Percentiles rank a stretch among this genome's conserved stretches.
Evolutionary conservation across 2,113 vertebrate genomes (phyloP).

Genomic region (Nothocercus julius): DNA sequence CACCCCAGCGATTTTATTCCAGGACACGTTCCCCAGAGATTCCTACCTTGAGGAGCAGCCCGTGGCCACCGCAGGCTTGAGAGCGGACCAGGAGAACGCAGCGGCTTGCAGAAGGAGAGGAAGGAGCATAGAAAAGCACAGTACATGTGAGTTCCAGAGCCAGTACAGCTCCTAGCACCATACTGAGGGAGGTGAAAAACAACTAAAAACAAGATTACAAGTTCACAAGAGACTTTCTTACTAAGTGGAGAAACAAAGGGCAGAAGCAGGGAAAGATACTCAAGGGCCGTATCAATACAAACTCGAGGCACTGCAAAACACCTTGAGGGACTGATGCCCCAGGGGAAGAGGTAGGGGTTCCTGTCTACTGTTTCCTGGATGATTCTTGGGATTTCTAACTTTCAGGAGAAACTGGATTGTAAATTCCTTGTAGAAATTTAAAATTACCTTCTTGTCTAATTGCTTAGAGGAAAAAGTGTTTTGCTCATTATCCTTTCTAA

Average conservation of each 20-base stretch:
- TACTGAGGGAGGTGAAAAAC: rapidly evolving
- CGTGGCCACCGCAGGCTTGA: neutral
- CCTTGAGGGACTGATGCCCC: rapidly evolving
- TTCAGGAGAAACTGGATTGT: neutral
- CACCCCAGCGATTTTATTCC: neutral
- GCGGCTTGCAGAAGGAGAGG: neutral
- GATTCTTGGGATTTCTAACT: neutral
- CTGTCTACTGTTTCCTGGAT: rapidly evolving
- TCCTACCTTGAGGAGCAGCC: neutral
- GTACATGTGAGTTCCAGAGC: neutral
- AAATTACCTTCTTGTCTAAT: neutral
- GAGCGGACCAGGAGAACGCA: neutral
- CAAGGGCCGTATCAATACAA: neutral
- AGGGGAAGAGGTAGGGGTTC: neutral
- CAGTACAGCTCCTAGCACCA: neutral
- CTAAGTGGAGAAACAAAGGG: neutral
- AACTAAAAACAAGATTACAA: neutral
- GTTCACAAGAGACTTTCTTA: neutral
- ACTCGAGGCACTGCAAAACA: rapidly evolving
- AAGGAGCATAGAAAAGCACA: neutral
- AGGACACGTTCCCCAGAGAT: neutral
- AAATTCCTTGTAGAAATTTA: neutral
- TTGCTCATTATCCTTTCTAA: neutral
- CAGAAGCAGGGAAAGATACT: too few species aligned
- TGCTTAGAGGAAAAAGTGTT: neutral